phyloP scores from a whole-genome alignment of 2,888 invertebrate species.

The Acanthosepion esculentum region DNA sequence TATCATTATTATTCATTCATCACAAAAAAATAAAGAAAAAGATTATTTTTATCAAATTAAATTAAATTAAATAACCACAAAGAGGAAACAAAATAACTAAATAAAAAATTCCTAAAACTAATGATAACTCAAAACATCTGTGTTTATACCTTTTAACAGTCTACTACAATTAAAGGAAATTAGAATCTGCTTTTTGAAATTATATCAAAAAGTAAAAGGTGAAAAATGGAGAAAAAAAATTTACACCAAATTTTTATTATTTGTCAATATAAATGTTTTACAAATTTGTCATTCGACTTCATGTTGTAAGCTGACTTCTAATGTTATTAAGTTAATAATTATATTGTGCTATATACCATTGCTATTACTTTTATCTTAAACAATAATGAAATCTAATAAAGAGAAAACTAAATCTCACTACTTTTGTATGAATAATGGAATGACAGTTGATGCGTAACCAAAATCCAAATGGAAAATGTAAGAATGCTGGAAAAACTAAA shows the following conservation, averaged over 20 bases:
- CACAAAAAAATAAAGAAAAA: neutral
- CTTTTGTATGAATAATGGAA: neutral
- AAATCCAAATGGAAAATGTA: no score
- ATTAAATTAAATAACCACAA: slow-evolving; percentile 6
- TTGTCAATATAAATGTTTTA: neutral
- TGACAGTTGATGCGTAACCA: no score
- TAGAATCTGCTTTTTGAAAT: neutral
- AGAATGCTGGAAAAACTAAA: no score
- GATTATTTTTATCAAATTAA: neutral
- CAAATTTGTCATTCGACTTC: neutral
- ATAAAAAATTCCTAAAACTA: neutral
- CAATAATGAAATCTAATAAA: neutral
- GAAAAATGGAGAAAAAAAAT: neutral
- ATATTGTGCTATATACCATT: neutral
- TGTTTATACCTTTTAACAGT: neutral
- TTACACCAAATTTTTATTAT: neutral
- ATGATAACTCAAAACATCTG: neutral
- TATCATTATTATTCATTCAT: neutral
- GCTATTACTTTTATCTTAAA: neutral
- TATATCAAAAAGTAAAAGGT: neutral
- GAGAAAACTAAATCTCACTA: neutral
- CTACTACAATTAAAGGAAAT: neutral
- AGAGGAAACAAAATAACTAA: neutral
- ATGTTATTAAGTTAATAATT: neutral
- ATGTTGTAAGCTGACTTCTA: neutral